These are phyloP conservation scores for Argyra leucocephala DNA, from an alignment of 2,888 invertebrate species.

Conservation along the genomic window DNA sequence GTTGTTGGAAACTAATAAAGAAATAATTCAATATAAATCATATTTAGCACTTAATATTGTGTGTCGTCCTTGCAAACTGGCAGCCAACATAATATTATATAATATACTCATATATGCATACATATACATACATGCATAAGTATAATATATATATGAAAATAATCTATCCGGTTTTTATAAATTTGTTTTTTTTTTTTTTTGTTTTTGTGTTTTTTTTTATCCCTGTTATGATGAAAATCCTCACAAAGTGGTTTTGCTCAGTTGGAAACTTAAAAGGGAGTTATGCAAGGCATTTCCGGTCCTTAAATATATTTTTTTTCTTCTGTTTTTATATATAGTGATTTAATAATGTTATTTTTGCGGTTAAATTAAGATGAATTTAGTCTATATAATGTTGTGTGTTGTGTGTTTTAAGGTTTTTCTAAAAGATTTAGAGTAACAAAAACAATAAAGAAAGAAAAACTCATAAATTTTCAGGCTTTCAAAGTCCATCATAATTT, in stretches of 20 bases:
- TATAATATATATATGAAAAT: too few species aligned
- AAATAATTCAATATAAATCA: not conserved
- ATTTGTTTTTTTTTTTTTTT: not conserved
- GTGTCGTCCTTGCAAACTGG: not conserved
- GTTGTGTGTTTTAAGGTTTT: too few species aligned
- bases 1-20: not conserved
- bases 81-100: too few species aligned
- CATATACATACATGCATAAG: too few species aligned
- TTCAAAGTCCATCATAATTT: too few species aligned
- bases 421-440: too few species aligned
- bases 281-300: slow-evolving; percentile 1
- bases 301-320: not conserved
- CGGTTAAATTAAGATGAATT: not conserved
- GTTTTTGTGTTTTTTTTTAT: not conserved
- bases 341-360: slow-evolving; percentile 1
- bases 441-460: too few species aligned
- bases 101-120: too few species aligned
- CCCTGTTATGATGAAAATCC: not conserved
- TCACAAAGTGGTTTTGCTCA: not conserved
- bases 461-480: too few species aligned
- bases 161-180: not conserved
- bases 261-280: not conserved
- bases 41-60: not conserved
- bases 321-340: not conserved
- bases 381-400: not conserved